A percentile compares a stretch with the other conserved stretches of the same genome.
Evolutionary conservation across 2,888 invertebrate genomes (phyloP).

Genomic region (Dicyrtoma fusca): DNA sequence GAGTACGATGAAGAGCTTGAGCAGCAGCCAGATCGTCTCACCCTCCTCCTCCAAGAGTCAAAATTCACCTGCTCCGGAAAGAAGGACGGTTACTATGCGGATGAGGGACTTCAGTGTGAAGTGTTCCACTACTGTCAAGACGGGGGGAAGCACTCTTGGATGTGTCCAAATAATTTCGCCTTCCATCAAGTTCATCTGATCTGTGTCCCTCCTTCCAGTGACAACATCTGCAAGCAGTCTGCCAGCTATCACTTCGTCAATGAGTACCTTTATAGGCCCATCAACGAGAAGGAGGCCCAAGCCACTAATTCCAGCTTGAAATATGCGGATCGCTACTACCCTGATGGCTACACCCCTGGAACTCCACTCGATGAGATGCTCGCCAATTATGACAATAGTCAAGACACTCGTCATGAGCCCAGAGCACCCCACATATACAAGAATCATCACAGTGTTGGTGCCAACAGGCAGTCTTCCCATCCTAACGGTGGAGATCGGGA

Average conservation of each 20-base stretch:
- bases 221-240: constrained; percentile 84
- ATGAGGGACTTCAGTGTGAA: constrained; percentile 83
- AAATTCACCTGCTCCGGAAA: constrained; percentile 79
- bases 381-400: constrained; percentile 16
- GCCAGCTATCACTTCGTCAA: constrained; percentile 90
- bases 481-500: constrained; percentile 4
- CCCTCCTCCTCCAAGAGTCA: constrained; percentile 76
- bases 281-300: constrained; percentile 73
- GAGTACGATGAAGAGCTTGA: constrained; percentile 70
- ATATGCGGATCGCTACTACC: constrained; percentile 59
- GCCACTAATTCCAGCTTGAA: constrained; percentile 57
- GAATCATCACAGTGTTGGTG: neutral
- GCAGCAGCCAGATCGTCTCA: constrained; percentile 83
- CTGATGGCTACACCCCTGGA: constrained; percentile 41
- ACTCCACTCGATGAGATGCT: constrained; percentile 28
- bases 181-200: constrained; percentile 91
- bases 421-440: constrained; percentile 28
- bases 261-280: constrained; percentile 85
- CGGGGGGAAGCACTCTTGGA: constrained; percentile 85
- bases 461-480: neutral
- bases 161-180: constrained; percentile 87
- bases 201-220: constrained; percentile 88
- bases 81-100: constrained; percentile 88
- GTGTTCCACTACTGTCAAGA: constrained; percentile 94
- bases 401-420: constrained; percentile 17